Evolutionary conservation across 2,888 invertebrate species (phyloP).

Genomic region (Rhingia campestris): DNA sequence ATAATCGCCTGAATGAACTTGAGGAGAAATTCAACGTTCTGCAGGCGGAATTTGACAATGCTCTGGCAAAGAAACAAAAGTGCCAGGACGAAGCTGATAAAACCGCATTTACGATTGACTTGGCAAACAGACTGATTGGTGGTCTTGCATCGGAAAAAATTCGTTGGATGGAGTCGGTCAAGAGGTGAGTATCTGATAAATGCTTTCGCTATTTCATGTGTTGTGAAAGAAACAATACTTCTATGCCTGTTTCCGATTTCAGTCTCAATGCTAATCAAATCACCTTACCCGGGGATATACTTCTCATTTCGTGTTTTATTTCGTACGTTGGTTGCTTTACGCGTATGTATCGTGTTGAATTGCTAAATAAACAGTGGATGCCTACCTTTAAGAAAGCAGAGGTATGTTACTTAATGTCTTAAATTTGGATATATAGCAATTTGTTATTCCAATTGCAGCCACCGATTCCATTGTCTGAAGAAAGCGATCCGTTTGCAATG

Average conservation of each 20-base stretch:
- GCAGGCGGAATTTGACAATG: conserved; percentile 92
- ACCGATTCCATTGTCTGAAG: conserved; percentile 90
- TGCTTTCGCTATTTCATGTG: conserved; percentile 7
- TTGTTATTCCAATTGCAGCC: conserved; percentile 82
- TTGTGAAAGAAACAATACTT: neutral
- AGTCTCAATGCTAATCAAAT: conserved; percentile 88
- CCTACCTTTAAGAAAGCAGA: conserved; percentile 89
- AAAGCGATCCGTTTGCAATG: conserved; percentile 91
- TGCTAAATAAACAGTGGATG: conserved; percentile 91
- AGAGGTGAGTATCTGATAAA: conserved; percentile 79
- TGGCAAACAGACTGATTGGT: conserved; percentile 95
- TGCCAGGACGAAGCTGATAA: conserved; percentile 97
- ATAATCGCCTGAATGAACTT: conserved; percentile 86
- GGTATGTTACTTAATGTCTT: conserved; percentile 79
- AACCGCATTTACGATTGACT: conserved; percentile 93
- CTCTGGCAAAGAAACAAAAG: conserved; percentile 92
- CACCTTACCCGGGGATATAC: conserved; percentile 94
- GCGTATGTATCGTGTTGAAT: conserved; percentile 89
- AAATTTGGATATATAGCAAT: conserved; percentile 1
- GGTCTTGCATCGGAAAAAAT: conserved; percentile 96
- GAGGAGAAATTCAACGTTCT: conserved; percentile 90
- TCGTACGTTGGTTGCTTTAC: conserved; percentile 98
- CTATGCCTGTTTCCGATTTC: conserved; percentile 3
- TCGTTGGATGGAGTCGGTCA: conserved; percentile 89
- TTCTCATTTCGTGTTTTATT: conserved; percentile 95